phyloP scores from a whole-genome alignment of 2,113 vertebrate genomes.

The Sphaerodactylus townsendi region DNA sequence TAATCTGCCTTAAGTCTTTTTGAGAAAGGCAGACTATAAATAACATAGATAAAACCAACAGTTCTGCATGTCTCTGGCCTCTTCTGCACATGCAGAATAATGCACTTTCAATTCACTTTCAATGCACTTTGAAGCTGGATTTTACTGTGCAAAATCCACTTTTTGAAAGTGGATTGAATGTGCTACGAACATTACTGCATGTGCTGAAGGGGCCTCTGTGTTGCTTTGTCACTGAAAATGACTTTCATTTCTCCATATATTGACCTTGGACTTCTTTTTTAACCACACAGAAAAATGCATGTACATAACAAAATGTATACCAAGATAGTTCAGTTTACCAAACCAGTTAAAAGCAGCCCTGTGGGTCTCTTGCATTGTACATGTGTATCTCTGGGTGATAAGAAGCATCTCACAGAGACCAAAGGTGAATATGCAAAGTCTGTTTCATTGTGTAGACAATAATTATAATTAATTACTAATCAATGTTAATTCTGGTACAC shows the following conservation, averaged over 20 bases:
- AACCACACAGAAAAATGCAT: neutral
- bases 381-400: neutral
- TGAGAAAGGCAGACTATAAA: too few species aligned
- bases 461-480: conserved; percentile 31
- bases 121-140: too few species aligned
- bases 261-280: neutral
- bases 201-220: too few species aligned
- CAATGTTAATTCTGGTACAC: conserved; percentile 6
- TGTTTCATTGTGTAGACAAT: conserved; percentile 23
- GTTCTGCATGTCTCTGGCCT: neutral
- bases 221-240: neutral
- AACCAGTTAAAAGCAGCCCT: neutral
- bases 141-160: too few species aligned
- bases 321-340: neutral
- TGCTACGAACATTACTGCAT: too few species aligned
- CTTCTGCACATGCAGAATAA: too few species aligned
- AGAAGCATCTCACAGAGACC: neutral
- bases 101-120: too few species aligned
- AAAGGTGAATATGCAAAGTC: neutral
- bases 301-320: neutral
- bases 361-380: neutral
- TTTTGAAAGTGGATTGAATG: too few species aligned
- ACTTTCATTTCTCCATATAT: neutral
- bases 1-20: too few species aligned
- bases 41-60: neutral